Conservation (phyloP, 2,888 invertebrate genomes). For the Mythimna pallens region DNA sequence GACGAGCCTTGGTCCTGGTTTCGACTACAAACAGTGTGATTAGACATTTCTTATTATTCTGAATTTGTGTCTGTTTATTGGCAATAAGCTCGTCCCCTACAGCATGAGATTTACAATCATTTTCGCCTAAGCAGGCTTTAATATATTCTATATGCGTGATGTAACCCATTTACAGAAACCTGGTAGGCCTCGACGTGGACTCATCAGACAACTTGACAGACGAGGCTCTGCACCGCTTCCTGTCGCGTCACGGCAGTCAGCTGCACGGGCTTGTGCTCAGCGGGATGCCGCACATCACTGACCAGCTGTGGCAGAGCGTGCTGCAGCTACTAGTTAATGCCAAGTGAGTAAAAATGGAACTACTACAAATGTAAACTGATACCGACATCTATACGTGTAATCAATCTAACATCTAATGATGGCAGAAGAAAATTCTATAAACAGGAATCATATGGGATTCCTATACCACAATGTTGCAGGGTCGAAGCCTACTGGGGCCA, state of each 20-base stretch:
- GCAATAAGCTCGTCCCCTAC: background rate
- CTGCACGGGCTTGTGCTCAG: constrained; percentile 96
- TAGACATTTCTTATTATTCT: no score
- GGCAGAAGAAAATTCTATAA: no score
- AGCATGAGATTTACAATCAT: background rate
- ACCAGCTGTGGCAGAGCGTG: constrained; percentile 99
- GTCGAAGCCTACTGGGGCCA: no score
- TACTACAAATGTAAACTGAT: no score
- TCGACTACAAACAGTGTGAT: no score
- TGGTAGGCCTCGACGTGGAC: constrained; percentile 97
- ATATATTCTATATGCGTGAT: no score
- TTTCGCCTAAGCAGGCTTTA: background rate
- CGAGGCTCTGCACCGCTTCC: constrained; percentile 97
- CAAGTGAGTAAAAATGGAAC: constrained; percentile 91
- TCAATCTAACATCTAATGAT: no score
- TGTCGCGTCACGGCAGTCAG: constrained; percentile 97
- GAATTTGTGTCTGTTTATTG: background rate
- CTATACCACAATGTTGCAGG: no score
- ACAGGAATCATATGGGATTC: no score
- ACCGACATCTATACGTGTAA: no score
- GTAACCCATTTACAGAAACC: constrained; percentile 85
- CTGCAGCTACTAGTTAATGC: constrained; percentile 97
- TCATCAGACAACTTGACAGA: constrained; percentile 98
- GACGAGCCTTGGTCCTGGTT: no score
- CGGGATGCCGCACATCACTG: constrained; percentile 99